Base-by-base conservation (phyloP, 2,797 vertebrate species). In the Poecilia gillii region DNA sequence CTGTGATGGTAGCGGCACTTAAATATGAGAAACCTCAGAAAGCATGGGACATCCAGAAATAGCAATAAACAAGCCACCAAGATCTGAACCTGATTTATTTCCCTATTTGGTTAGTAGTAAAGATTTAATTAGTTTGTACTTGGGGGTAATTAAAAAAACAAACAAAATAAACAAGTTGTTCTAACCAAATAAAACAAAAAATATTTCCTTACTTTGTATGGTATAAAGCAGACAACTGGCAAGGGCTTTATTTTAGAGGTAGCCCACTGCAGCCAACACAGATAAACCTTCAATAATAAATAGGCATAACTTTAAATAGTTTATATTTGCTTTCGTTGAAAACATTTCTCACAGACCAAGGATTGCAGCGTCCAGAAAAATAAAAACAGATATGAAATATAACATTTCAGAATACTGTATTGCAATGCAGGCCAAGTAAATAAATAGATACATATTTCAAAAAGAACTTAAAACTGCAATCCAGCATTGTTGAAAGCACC, bases 401-500 rank as follows among this genome's bases (percentile, higher is more conserved):
- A 82, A 90, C 84, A 80, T 91, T 84, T 93, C 66, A 93, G 90
- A 89, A 92, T 87, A 90, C 88, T 92, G 88, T 92, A 92, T 93
- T 93, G 92, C 92, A 88, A 91, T 83, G 88, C 89, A 93, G 90
- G 90, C 88, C 85, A 85, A 90, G 91, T 86, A 90, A 90, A 88
- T 70, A 89, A 86, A 91, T 1, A 72, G 71, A 75, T 79, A 66
- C 82, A 85, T 83, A 86, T 86, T 46, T 46, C 55, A 90, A 87
- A 51, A 83, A 88, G 41, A 90, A 85, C 90, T 93, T 92, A 92
- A 93, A 91, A 92, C 92, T 92, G 92, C 93, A 93, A 93, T 89
- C 92, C 91, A 92, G 90, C 74, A 78, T 90, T 84, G 84, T 84
- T 89, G 77, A 92, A 91, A 91, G 92, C 91, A 92, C 88, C 86